These are phyloP conservation scores for Papilio aristodemus DNA, from an alignment of 1,140 invertebrate genomes.

Conservation along the genomic window DNA sequence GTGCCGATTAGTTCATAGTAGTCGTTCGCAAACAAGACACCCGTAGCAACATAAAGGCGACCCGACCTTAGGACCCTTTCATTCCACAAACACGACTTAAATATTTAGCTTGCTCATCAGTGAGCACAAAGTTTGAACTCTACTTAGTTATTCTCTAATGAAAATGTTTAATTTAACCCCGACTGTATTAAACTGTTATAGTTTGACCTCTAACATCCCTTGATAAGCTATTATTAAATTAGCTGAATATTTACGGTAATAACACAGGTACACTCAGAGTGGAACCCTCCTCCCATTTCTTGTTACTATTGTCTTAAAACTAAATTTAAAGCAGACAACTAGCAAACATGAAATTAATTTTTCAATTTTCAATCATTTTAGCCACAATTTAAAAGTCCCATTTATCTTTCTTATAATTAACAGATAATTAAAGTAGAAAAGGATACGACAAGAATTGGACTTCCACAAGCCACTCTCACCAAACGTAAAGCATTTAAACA, in stretches of 20 bases:
- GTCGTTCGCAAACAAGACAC: background rate
- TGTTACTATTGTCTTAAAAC: too few relatives aligned
- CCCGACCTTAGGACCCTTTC: constrained; percentile 17
- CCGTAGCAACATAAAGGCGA: constrained; percentile 1
- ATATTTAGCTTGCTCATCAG: constrained; percentile 29
- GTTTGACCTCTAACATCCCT: constrained; percentile 22
- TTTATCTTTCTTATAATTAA: too few relatives aligned
- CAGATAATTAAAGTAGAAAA: too few relatives aligned
- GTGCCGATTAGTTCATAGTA: constrained; percentile 15
- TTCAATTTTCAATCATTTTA: too few relatives aligned
- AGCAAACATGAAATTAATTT: too few relatives aligned
- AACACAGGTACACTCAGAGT: too few relatives aligned
- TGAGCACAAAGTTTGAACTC: constrained; percentile 26
- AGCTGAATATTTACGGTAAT: background rate
- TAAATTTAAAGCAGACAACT: too few relatives aligned
- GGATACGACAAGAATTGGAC: too few relatives aligned
- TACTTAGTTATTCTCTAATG: constrained; percentile 30
- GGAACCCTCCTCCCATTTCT: background rate
- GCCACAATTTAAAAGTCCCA: too few relatives aligned
- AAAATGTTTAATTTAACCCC: constrained; percentile 28
- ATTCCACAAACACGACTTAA: constrained; percentile 21
- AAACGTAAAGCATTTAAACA: background rate
- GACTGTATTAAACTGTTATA: constrained; percentile 9
- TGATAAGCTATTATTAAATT: constrained; percentile 5
- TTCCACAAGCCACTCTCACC: background rate